phyloP scores from a whole-genome alignment of 2,888 invertebrate species.

The Acanthoscelides obtectus region DNA sequence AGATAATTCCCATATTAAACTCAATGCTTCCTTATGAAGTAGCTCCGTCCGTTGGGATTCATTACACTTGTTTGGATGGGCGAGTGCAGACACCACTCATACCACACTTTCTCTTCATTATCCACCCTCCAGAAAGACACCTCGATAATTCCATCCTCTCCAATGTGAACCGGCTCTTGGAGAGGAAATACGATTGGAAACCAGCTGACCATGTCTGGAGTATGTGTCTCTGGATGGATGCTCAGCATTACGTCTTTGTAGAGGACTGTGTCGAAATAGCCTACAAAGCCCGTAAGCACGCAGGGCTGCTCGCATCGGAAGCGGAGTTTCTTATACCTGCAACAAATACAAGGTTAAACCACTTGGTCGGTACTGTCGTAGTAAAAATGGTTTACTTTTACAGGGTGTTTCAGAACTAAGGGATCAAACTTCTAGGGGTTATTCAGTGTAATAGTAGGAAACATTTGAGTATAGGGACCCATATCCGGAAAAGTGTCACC shows the following conservation, averaged over 20 bases:
- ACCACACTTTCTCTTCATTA: conserved; percentile 84
- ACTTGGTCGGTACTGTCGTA: too few species aligned
- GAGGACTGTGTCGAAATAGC: conserved; percentile 88
- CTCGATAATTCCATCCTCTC: conserved; percentile 64
- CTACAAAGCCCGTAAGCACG: conserved; percentile 90
- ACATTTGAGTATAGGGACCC: too few species aligned
- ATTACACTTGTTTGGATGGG: conserved; percentile 59
- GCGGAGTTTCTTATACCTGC: conserved; percentile 53
- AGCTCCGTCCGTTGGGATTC: conserved; percentile 70
- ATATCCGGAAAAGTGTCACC: too few species aligned
- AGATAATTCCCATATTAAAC: background rate
- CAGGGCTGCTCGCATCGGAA: conserved; percentile 72
- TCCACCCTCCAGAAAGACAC: conserved; percentile 86
- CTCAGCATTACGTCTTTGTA: conserved; percentile 83
- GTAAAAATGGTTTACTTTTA: too few species aligned
- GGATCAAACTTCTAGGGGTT: too few species aligned
- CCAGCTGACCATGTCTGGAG: conserved; percentile 95
- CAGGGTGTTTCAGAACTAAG: too few species aligned
- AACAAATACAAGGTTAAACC: too few species aligned
- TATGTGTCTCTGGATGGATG: conserved; percentile 84
- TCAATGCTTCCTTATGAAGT: conserved; percentile 56
- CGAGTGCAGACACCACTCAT: conserved; percentile 81
- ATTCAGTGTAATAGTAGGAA: too few species aligned
- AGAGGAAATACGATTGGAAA: conserved; percentile 92
- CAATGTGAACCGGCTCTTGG: conserved; percentile 67